A percentile compares a stretch with the other conserved stretches of the same genome.
Conservation (phyloP, 2,888 invertebrate species). For the Acrocera orbiculus region DNA sequence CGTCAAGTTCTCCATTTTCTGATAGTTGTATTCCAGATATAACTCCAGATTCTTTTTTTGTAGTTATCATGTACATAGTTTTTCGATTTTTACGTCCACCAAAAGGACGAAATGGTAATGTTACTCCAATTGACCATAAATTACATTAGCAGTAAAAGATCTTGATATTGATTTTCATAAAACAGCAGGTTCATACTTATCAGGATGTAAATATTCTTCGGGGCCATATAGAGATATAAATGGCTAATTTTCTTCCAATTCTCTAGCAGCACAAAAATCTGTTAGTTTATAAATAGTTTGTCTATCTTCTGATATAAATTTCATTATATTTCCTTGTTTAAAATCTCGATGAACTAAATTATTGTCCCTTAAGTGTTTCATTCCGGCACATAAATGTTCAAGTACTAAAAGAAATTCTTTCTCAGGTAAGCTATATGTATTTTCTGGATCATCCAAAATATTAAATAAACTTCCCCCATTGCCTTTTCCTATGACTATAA, state of each 20-base stretch:
- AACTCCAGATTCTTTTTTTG: conserved; percentile 75
- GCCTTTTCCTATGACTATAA: conserved; percentile 84
- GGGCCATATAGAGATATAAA: conserved; percentile 87
- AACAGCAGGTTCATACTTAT: conserved; percentile 84
- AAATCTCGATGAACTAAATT: conserved; percentile 80
- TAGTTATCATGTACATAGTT: conserved; percentile 85
- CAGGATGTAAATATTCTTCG: conserved; percentile 84
- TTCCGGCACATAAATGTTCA: conserved; percentile 72
- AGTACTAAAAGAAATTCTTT: conserved; percentile 69
- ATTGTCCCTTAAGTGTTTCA: conserved; percentile 79
- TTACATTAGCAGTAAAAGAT: conserved; percentile 77
- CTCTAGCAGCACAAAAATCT: conserved; percentile 84
- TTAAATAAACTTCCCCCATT: conserved; percentile 79
- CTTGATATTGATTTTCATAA: conserved; percentile 63
- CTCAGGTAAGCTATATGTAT: conserved; percentile 75
- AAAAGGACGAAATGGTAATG: conserved; percentile 75
- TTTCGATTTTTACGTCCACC: conserved; percentile 80
- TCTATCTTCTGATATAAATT: conserved; percentile 80
- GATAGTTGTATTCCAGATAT: conserved; percentile 65
- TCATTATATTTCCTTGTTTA: conserved; percentile 90
- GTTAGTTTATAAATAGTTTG: conserved; percentile 44
- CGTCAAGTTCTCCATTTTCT: conserved; percentile 83
- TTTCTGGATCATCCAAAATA: conserved; percentile 80
- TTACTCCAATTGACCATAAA: conserved; percentile 87
- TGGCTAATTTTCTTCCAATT: conserved; percentile 77